Conservation (phyloP, 2,797 vertebrate genomes). For the Parambassis ranga region DNA sequence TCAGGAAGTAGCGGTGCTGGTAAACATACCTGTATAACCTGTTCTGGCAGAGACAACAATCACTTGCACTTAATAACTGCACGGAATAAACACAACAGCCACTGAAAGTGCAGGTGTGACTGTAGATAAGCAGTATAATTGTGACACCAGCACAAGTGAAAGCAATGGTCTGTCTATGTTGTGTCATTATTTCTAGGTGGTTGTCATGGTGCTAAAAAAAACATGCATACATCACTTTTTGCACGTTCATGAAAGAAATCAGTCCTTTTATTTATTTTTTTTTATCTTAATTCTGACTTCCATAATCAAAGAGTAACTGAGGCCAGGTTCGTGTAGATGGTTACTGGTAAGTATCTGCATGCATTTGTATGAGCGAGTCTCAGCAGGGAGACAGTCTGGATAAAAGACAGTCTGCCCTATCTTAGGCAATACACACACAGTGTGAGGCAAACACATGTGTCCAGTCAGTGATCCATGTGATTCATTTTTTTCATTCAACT, state of each 20-base stretch:
- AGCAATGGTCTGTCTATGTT: too few species aligned
- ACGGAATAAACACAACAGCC: neutral
- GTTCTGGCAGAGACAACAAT: neutral
- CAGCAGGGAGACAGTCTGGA: slow-evolving; percentile 31
- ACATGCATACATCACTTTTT: neutral
- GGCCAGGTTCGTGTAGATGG: neutral
- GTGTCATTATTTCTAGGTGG: too few species aligned
- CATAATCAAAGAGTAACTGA: too few species aligned
- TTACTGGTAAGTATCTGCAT: slow-evolving; percentile 15
- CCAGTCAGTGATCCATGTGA: neutral
- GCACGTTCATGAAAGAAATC: too few species aligned
- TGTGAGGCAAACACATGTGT: neutral
- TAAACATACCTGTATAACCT: slow-evolving; percentile 6
- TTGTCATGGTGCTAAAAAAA: too few species aligned
- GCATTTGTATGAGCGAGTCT: slow-evolving; percentile 25
- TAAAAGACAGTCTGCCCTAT: slow-evolving; percentile 19
- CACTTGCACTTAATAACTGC: neutral
- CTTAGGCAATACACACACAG: slow-evolving; percentile 6
- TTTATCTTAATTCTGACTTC: too few species aligned
- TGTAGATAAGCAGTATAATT: neutral
- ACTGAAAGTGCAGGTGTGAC: neutral
- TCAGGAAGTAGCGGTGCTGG: neutral
- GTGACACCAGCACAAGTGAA: neutral
- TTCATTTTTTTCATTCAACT: neutral
- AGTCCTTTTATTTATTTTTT: too few species aligned